Base-by-base conservation (phyloP, 1,140 invertebrate species). In the Eriocheir sinensis region DNA sequence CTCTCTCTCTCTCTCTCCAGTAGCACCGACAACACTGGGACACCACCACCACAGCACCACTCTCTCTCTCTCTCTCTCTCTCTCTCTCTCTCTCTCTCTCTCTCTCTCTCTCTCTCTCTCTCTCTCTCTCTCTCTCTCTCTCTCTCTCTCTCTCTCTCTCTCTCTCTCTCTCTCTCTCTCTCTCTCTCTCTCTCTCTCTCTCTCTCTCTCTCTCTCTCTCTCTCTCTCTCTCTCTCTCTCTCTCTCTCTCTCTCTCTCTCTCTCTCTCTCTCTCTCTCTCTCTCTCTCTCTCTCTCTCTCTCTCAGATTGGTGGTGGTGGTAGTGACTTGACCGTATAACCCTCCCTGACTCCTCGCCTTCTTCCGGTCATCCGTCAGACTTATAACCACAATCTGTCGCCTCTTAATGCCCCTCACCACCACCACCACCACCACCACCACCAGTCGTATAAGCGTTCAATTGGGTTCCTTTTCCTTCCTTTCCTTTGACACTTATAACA, bases 281-380 rank as follows among this genome's bases (percentile, higher is more conserved):
- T 53, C 48, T 53, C 48, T 53, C 48, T 53, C 48, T 53, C 48
- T 53, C 48, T 53, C 48, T 53, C 48, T 53, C 48, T 9, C 48
- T 53, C 48, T 3, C 8, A n/a, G n/a, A n/a, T n/a, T n/a, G n/a
- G n/a, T n/a, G n/a, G n/a, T n/a, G n/a, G n/a, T n/a, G n/a, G n/a
- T n/a, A n/a, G n/a, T n/a, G n/a, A n/a, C n/a, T n/a, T n/a, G n/a
- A n/a, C n/a, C n/a, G n/a, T 53, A 9, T 53, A 9, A 1, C 48
- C 21, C 48, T 53, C 48, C 21, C 60, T 0, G 21, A n/a, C 60
- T n/a, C 60, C n/a, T 72, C 21, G 60, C 21, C 17, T n/a, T n/a
- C 60, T 72, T 72, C 60, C 60, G 60, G 60, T 72, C 60, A 72
- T 72, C 60, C n/a, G 60, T 72, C 60, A 72, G 60, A 72, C 60